A percentile compares a stretch with the other conserved stretches of the same genome.
Conservation (phyloP, 1,140 invertebrate species). For the Saccostrea cuccullata region DNA sequence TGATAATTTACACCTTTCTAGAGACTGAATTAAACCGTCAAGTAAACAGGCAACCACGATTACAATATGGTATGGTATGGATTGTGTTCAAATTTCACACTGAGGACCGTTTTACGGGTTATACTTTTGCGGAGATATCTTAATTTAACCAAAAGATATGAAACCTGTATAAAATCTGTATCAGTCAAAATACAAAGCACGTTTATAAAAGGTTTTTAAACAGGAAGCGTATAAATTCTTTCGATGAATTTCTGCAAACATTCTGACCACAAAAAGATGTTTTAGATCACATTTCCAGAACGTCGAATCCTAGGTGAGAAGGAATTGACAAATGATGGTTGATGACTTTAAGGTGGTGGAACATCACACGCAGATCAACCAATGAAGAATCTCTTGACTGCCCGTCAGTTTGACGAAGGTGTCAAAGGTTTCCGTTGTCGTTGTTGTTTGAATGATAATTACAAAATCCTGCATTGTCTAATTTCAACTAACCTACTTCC, state of each 20-base stretch:
- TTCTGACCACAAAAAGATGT: neutral
- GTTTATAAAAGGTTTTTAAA: too few relatives aligned
- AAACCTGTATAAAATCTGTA: too few relatives aligned
- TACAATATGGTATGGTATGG: too few relatives aligned
- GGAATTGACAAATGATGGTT: constrained; percentile 19
- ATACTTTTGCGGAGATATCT: too few relatives aligned
- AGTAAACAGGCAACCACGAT: too few relatives aligned
- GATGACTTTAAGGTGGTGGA: neutral
- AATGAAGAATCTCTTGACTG: neutral
- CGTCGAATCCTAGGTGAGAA: neutral
- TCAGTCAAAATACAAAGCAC: too few relatives aligned
- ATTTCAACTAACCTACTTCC: neutral
- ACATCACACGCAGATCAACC: neutral
- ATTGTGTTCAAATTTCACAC: too few relatives aligned
- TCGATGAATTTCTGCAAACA: neutral
- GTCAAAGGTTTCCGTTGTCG: constrained; percentile 20
- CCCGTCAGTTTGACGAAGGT: neutral
- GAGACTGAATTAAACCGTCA: too few relatives aligned
- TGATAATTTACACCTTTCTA: too few relatives aligned
- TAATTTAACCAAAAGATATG: too few relatives aligned
- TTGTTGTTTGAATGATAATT: constrained; percentile 25
- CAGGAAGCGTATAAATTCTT: too few relatives aligned
- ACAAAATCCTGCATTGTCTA: neutral
- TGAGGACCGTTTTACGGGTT: too few relatives aligned
- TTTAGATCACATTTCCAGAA: neutral